Evolutionary conservation across 35 echinoderm and acorn worm species (phyloP).

Genomic region (Eucidaris tribuloides): DNA sequence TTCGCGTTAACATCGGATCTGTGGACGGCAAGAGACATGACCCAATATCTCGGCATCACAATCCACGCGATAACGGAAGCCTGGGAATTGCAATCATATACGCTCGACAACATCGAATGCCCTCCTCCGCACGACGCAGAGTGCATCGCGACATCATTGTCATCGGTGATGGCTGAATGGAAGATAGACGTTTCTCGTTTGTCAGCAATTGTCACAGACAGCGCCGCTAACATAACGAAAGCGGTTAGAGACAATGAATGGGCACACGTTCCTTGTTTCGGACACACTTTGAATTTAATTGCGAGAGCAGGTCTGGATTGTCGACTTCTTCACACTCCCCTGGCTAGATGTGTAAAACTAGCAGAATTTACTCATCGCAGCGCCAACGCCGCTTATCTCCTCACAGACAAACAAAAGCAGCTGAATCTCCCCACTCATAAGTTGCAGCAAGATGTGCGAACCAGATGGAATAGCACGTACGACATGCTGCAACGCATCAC

Average conservation of each 20-base stretch:
- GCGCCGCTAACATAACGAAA: neutral
- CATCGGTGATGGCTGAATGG: neutral
- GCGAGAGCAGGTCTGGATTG: too few species aligned
- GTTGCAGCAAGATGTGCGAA: too few species aligned
- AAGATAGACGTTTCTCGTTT: neutral
- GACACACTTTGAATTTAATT: too few species aligned
- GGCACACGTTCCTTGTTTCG: neutral
- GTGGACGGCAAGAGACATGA: constrained; percentile 16
- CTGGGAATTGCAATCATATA: neutral
- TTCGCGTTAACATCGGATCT: constrained; percentile 25
- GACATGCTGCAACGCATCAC: too few species aligned
- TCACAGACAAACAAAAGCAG: too few species aligned
- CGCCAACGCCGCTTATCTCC: too few species aligned
- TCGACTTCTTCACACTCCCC: too few species aligned
- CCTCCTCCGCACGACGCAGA: neutral
- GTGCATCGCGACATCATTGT: neutral
- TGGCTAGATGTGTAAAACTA: too few species aligned
- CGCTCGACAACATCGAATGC: neutral
- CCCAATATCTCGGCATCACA: constrained; percentile 22
- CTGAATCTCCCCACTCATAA: too few species aligned
- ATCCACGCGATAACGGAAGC: neutral
- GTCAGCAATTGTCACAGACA: neutral
- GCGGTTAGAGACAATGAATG: neutral
- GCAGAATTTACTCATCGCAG: too few species aligned
- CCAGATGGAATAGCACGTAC: too few species aligned